A percentile compares a stretch with the other conserved stretches of the same genome.
These are phyloP conservation scores for Clarias fuscus DNA, from an alignment of 2,797 vertebrate species.

Conservation along the genomic window DNA sequence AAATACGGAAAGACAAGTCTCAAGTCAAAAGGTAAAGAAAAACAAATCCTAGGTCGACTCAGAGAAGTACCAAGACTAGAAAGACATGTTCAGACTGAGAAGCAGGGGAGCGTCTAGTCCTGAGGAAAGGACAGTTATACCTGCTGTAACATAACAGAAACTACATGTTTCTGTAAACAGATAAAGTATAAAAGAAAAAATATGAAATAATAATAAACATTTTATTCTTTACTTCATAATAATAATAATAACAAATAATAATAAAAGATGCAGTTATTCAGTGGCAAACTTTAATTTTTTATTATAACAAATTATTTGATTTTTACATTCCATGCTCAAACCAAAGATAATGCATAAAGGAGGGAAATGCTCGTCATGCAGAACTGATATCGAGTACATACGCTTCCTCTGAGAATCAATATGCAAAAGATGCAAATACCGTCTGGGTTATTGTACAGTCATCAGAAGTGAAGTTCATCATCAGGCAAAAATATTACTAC, in stretches of 20 bases:
- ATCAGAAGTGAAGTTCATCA: neutral
- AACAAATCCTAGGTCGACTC: neutral
- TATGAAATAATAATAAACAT: neutral
- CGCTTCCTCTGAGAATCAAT: neutral
- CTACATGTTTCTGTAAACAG: neutral
- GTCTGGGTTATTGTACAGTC: neutral
- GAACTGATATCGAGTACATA: neutral
- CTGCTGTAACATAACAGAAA: neutral
- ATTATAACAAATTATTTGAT: constrained; percentile 37
- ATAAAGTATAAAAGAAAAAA: neutral
- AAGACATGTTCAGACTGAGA: neutral
- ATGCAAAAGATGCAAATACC: constrained; percentile 40
- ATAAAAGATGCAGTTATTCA: constrained; percentile 24
- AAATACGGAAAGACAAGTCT: neutral
- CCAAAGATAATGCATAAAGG: constrained; percentile 35
- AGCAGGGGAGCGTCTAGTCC: neutral
- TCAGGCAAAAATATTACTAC: too few relatives aligned
- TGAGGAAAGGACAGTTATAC: neutral
- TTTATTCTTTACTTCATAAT: neutral
- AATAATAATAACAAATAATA: neutral
- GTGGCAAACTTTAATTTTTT: constrained; percentile 46
- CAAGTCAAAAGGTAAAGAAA: too few relatives aligned
- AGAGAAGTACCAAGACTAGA: neutral
- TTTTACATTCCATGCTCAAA: constrained; percentile 55
- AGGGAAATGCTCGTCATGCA: constrained; percentile 29